Percentiles rank a stretch among this genome's conserved stretches.
These are phyloP conservation scores for Galagoides demidoff DNA, from an alignment of 2,797 vertebrate genomes.

Conservation along the genomic window DNA sequence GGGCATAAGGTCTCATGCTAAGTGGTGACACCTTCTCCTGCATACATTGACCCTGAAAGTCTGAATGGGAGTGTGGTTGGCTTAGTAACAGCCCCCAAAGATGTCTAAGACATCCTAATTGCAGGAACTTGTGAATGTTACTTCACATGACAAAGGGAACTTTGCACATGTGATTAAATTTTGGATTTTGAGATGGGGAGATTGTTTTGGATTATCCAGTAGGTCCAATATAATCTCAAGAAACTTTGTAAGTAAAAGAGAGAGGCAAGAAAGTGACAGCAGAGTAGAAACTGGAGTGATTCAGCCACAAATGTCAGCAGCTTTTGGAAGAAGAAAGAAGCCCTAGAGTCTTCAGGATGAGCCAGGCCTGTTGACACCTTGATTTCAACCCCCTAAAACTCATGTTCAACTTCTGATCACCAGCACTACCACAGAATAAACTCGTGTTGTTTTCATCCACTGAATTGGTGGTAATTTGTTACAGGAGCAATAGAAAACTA, in stretches of 20 bases:
- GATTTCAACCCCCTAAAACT: neutral
- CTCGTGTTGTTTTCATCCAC: neutral
- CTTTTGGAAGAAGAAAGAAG: neutral
- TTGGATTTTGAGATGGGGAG: constrained; percentile 4
- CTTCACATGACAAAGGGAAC: neutral
- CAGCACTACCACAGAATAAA: neutral
- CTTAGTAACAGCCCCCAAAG: neutral
- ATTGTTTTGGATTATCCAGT: neutral
- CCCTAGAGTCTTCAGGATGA: neutral
- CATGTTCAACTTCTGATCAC: neutral
- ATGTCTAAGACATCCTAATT: neutral
- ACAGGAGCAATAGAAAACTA: neutral
- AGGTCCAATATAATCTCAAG: neutral
- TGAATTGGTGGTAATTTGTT: neutral
- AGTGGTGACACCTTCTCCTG: neutral
- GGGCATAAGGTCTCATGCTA: neutral
- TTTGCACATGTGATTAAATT: constrained; percentile 20
- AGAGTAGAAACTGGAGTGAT: neutral
- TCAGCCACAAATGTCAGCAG: too few species aligned
- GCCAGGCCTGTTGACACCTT: neutral
- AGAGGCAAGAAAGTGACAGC: neutral
- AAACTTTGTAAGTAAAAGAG: neutral
- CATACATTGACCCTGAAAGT: neutral
- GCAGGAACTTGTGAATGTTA: neutral
- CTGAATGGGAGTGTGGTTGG: neutral